These are phyloP conservation scores for Cnemophilus loriae DNA, from an alignment of 2,113 vertebrate species.

Conservation along the genomic window DNA sequence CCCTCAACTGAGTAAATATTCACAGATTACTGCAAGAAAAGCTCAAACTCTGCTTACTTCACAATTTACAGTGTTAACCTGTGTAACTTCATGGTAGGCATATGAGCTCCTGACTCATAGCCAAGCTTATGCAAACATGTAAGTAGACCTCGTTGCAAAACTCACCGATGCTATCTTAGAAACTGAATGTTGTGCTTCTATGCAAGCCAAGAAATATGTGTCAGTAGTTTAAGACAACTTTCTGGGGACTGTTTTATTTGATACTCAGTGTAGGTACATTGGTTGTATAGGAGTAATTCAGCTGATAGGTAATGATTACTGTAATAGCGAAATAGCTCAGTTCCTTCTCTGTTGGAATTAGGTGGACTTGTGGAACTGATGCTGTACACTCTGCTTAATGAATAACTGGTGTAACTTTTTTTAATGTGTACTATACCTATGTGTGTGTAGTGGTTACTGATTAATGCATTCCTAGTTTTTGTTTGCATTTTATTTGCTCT, in stretches of 20 bases:
- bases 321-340: background rate
- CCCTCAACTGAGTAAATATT: background rate
- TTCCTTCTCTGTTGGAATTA: background rate
- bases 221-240: background rate
- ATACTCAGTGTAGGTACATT: background rate
- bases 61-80: background rate
- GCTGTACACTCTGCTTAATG: background rate
- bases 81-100: background rate
- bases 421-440: background rate
- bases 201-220: background rate
- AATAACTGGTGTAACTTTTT: background rate
- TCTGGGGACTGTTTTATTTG: background rate
- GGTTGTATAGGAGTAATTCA: background rate
- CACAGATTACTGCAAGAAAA: background rate
- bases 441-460: conserved; percentile 32
- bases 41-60: background rate
- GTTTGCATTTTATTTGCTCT: background rate
- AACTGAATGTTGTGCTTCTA: background rate
- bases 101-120: background rate
- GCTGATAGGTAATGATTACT: background rate
- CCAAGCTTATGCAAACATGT: background rate
- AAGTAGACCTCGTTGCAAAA: background rate
- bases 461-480: background rate
- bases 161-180: background rate
- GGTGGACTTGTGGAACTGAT: background rate